These are phyloP conservation scores for Caenorhabditis panamensis DNA, from an alignment of 2,888 invertebrate species.

Conservation along the genomic window DNA sequence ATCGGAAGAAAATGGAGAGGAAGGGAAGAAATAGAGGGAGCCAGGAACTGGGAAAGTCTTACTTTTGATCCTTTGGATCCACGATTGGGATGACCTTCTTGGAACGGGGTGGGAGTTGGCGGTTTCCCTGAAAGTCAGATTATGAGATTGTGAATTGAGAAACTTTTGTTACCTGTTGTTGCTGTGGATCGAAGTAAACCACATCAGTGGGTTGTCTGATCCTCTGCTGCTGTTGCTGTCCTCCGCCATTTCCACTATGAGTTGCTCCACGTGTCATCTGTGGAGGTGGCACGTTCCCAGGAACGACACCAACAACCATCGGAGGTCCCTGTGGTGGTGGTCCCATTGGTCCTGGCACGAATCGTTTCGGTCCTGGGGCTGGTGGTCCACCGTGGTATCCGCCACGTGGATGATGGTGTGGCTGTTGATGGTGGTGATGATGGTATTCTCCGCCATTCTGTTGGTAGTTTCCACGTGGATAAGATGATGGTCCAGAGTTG, in stretches of 20 bases:
- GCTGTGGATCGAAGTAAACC: conserved; percentile 60
- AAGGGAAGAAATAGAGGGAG: background rate
- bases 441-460: conserved; percentile 6
- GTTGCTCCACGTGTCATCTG: conserved; percentile 57
- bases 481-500: background rate
- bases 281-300: conserved; percentile 41
- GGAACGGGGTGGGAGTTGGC: conserved; percentile 44
- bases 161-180: conserved; percentile 40
- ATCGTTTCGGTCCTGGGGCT: conserved; percentile 14
- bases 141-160: too few relatives aligned
- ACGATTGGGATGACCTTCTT: conserved; percentile 61
- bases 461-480: conserved; percentile 16
- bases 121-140: conserved; percentile 42
- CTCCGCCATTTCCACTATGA: conserved; percentile 24
- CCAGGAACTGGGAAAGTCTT: too few relatives aligned
- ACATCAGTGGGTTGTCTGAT: conserved; percentile 62
- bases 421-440: background rate
- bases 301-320: conserved; percentile 29
- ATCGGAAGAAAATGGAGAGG: conserved; percentile 1
- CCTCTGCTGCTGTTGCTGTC: conserved; percentile 17
- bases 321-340: conserved; percentile 36
- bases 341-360: conserved; percentile 12
- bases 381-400: conserved; percentile 11
- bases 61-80: conserved; percentile 41
- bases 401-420: conserved; percentile 23